phyloP scores from a whole-genome alignment of 64 coral and sea anemone species.

The Pachyseris speciosa region DNA sequence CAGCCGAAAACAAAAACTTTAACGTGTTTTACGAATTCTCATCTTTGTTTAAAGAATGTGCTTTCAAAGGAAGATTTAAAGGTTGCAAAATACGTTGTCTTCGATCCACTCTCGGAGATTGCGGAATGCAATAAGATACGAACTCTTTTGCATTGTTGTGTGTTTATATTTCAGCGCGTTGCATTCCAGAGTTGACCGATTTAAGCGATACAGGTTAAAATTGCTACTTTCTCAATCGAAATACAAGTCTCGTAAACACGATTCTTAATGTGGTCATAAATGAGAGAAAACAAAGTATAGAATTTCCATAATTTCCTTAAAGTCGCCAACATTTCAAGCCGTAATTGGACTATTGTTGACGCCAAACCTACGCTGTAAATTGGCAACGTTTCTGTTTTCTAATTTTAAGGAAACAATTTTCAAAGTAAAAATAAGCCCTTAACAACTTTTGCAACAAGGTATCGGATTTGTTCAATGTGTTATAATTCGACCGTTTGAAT shows the following conservation, averaged over 20 bases:
- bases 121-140: too few species aligned
- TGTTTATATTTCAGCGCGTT: too few species aligned
- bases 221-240: constrained; percentile 30
- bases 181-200: not conserved
- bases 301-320: constrained; percentile 48
- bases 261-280: constrained; percentile 4
- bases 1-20: too few species aligned
- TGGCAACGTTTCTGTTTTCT: not conserved
- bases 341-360: constrained; percentile 46
- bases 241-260: not conserved
- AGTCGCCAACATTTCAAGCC: not conserved
- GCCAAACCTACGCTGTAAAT: not conserved
- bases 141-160: too few species aligned
- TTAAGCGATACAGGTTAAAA: not conserved
- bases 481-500: not conserved
- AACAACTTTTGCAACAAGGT: not conserved
- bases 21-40: too few species aligned
- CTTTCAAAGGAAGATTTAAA: too few species aligned
- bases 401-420: not conserved
- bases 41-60: too few species aligned
- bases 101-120: too few species aligned
- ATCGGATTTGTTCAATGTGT: not conserved
- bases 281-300: constrained; percentile 9
- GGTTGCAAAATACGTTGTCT: too few species aligned
- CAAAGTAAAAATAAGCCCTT: not conserved